Conservation (phyloP, 2,113 vertebrate species). For the Shinisaurus crocodilurus region DNA sequence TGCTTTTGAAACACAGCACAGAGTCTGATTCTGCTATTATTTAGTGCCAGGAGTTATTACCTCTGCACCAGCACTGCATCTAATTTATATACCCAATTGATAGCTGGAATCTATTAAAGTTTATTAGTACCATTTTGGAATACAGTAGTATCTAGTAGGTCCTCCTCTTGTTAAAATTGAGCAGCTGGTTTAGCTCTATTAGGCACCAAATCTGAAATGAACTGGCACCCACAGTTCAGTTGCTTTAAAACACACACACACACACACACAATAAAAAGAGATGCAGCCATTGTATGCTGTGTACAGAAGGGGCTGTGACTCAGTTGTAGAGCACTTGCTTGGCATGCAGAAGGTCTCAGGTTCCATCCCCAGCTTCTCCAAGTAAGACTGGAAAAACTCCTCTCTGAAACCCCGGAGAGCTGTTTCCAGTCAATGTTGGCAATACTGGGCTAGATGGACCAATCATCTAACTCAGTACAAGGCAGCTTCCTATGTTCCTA, state of each 20-base stretch:
- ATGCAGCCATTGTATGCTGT: background rate
- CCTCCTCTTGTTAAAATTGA: slow-evolving; percentile 64
- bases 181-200: slow-evolving; percentile 64
- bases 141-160: slow-evolving; percentile 55
- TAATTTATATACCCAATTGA: slow-evolving; percentile 68
- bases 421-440: too few species aligned
- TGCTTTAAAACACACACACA: too few species aligned
- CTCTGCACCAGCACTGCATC: slow-evolving; percentile 59
- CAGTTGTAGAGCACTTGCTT: too few species aligned
- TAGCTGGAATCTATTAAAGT: slow-evolving; percentile 72
- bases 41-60: slow-evolving; percentile 72
- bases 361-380: too few species aligned
- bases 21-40: slow-evolving; percentile 70
- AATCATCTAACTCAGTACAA: too few species aligned
- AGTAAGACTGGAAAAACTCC: too few species aligned
- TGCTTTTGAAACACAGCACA: slow-evolving; percentile 71
- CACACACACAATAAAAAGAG: background rate
- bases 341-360: too few species aligned
- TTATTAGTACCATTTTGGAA: slow-evolving; percentile 69
- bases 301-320: too few species aligned
- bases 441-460: too few species aligned
- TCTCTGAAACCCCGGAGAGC: too few species aligned
- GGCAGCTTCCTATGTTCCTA: too few species aligned
- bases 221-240: background rate
- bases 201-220: slow-evolving; percentile 56